Evolutionary conservation across 1,140 invertebrate genomes (phyloP), one percentile per base, ranked within the genome.

Genomic region (Orius insidiosus): DNA sequence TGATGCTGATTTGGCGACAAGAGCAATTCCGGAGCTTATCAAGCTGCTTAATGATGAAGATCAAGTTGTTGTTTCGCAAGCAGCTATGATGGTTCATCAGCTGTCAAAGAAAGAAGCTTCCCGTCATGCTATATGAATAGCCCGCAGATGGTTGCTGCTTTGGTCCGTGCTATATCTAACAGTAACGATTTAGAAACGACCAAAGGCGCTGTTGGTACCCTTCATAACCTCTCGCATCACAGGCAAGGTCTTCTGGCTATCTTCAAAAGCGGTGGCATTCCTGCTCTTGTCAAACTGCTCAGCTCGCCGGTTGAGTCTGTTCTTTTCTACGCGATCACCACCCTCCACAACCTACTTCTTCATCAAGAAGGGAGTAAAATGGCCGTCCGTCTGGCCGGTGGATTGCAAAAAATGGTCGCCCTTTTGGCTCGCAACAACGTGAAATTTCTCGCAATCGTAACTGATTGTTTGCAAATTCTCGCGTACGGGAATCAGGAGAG

Each of bases 401-500:
- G 95, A 9, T 66, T 98, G 4, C 92, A 98, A 60, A 97, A 98
- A 59, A 97, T 99, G 92, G 92, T 98, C 5, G 86, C 88, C 2
- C 66, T 98, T 3, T 70, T 98, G 2, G 86, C 93, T 58, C 72
- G 89, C 42, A 94, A 98, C 63, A 97, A 98, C 63, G 87, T 93
- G 9, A 96, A 97, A 66, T 96, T 97, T 62, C 67, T 97, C 53
- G 92, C 93, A 5, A 93, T 97, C 60, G 92, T 97, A n/a, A 97
- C 94, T 2, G 95, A 99, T 65, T 98, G 93, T 60, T 71, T 98
- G 15, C 93, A 98, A 64, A 97, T 98, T 62, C 66, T 99, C 50
- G 92, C 94, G 5, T 96, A 96, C 62, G 93, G 93, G n/a, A 96
- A 97, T 66, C 93, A 96, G 62, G 93, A 98, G 63, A 93, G 87